Base-by-base conservation (phyloP, 1,140 invertebrate genomes). In the Hermetia illucens region DNA sequence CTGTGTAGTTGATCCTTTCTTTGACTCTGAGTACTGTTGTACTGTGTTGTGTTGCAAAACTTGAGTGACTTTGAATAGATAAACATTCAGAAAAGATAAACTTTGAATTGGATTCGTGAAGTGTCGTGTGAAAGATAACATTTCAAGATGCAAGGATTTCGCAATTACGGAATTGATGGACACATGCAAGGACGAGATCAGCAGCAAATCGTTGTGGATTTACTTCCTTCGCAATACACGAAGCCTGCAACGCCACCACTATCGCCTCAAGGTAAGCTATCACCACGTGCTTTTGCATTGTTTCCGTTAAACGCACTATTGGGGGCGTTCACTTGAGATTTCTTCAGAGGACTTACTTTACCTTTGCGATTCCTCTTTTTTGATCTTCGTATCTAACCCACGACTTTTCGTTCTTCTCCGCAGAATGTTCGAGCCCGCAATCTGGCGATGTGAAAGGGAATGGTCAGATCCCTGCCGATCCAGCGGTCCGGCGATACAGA, bases 401-500 rank as follows among this genome's bases (percentile, higher is more conserved):
- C 17, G 19, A 15, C 12, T 19, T 17, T 44, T 18, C 34, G 40
- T 38, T 42, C 40, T 38, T 43, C 22, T 46, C 48, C 45, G 22
- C 35, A 68, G 65, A 66, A 45, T 62, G 61, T 22, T 53, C 54
- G 6, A 65, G 63, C 53, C 63, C 66, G n/a, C 47, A 55, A 48
- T 15, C 24, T 16, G 38, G 36, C 9, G 47, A 51, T 32, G 30
- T 40, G 1, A 56, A 52, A 49, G 8, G 34, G 34, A 3, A 20
- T 37, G 48, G 51, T 44, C 47, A 64, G 41, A 44, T 64, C 8
- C 53, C 58, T 2, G 51, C 61, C 1, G 76, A 79, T 48, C 72
- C 74, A 13, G 77, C 74, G 38, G 79, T 89, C 37, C 72, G 94
- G 38, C 70, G 96, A 33, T 98, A 99, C 55, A 69, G 96, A 18